Conservation (phyloP, 2,797 vertebrate genomes). For the Lagorchestes hirsutus region DNA sequence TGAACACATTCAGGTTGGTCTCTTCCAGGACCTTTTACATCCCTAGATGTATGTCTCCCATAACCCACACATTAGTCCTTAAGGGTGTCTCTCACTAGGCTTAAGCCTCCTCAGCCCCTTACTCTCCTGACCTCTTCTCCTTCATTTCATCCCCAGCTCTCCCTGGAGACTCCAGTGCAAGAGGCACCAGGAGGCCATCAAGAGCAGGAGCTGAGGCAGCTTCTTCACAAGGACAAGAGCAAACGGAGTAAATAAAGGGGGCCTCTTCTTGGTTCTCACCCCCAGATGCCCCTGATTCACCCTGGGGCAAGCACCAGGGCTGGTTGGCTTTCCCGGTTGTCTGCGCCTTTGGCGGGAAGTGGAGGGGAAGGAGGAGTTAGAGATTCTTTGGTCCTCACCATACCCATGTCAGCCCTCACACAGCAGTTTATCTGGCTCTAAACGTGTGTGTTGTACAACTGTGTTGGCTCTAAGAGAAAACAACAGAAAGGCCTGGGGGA, state of each 20-base stretch:
- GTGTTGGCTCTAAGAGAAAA: neutral
- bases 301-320: neutral
- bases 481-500: neutral
- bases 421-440: neutral
- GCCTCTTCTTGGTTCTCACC: neutral
- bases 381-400: neutral
- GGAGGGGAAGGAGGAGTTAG: too few species aligned
- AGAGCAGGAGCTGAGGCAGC: slow-evolving; percentile 89
- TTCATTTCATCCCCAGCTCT: slow-evolving; percentile 83
- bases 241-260: slow-evolving; percentile 89
- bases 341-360: neutral
- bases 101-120: neutral
- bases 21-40: neutral
- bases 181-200: slow-evolving; percentile 88
- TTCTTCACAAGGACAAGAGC: slow-evolving; percentile 92
- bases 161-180: slow-evolving; percentile 86
- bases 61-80: neutral
- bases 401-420: neutral
- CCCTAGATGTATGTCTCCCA: neutral
- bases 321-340: neutral
- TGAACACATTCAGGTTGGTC: slow-evolving; percentile 75
- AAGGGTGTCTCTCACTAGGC: neutral
- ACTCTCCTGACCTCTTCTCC: neutral
- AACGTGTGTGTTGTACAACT: neutral
- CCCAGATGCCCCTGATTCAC: neutral